Evolutionary conservation across 2,113 vertebrate genomes (phyloP).

Genomic region (Menidia beryllina): DNA sequence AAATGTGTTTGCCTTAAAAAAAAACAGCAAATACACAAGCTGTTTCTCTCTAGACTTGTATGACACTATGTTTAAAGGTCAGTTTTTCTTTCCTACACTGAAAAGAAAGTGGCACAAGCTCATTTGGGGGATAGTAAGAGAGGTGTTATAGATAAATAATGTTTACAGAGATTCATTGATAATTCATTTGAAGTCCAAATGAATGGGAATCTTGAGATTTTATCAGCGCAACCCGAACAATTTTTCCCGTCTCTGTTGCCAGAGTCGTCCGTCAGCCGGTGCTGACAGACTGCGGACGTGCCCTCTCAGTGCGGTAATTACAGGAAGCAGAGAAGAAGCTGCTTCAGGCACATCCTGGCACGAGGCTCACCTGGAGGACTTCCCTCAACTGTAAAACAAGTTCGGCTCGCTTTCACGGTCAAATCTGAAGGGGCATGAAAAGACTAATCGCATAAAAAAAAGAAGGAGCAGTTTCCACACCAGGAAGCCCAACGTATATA

Average conservation of each 20-base stretch:
- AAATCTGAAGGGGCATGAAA: constrained; percentile 29
- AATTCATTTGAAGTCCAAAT: not conserved
- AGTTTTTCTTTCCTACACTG: not conserved
- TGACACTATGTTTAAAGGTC: too few relatives aligned
- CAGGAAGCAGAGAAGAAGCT: constrained; percentile 80
- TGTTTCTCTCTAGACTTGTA: not conserved
- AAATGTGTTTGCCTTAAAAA: not conserved
- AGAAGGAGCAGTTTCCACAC: not conserved
- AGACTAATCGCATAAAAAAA: constrained; percentile 3
- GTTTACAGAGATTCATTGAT: constrained; percentile 4
- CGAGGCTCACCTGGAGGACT: constrained; percentile 60
- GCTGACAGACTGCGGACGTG: constrained; percentile 69
- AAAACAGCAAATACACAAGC: not conserved
- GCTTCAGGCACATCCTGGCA: constrained; percentile 80
- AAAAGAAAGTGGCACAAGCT: not conserved
- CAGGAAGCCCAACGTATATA: not conserved
- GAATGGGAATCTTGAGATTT: constrained; percentile 37
- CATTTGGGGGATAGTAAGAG: not conserved
- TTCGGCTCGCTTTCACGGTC: constrained; percentile 24
- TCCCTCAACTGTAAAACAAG: constrained; percentile 25
- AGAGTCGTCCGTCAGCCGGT: constrained; percentile 50
- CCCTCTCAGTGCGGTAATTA: constrained; percentile 74
- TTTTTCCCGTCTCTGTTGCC: constrained; percentile 34
- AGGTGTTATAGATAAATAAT: not conserved
- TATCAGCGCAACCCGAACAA: constrained; percentile 20